These are phyloP conservation scores for Ranitomeya imitator DNA, from an alignment of 2,113 vertebrate species.

Conservation along the genomic window DNA sequence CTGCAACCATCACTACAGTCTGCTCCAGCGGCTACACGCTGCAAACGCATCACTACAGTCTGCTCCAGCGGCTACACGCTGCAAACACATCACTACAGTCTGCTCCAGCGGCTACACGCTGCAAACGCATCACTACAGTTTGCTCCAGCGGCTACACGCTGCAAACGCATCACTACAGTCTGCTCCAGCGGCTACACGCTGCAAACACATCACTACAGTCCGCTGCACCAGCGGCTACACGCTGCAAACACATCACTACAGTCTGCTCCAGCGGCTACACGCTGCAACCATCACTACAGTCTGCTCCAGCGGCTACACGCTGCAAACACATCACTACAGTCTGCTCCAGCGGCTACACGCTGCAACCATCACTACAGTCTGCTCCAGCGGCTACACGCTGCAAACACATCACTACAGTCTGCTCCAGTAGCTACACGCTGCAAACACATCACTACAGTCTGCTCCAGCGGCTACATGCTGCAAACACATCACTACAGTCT, in stretches of 20 bases:
- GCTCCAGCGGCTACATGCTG: too few relatives aligned
- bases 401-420: neutral
- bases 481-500: too few relatives aligned
- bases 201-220: too few relatives aligned
- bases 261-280: too few relatives aligned
- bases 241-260: too few relatives aligned
- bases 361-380: neutral
- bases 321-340: neutral
- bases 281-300: too few relatives aligned
- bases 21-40: too few relatives aligned
- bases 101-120: neutral
- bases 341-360: neutral
- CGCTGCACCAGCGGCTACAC: too few relatives aligned
- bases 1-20: too few relatives aligned
- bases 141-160: too few relatives aligned
- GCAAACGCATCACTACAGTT: neutral
- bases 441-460: neutral
- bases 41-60: neutral
- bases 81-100: neutral
- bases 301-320: neutral
- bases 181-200: too few relatives aligned
- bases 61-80: neutral
- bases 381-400: neutral
- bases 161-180: neutral
- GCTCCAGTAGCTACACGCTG: neutral